Conservation (phyloP, 2,113 vertebrate genomes). For the Chlorocebus sabaeus region DNA sequence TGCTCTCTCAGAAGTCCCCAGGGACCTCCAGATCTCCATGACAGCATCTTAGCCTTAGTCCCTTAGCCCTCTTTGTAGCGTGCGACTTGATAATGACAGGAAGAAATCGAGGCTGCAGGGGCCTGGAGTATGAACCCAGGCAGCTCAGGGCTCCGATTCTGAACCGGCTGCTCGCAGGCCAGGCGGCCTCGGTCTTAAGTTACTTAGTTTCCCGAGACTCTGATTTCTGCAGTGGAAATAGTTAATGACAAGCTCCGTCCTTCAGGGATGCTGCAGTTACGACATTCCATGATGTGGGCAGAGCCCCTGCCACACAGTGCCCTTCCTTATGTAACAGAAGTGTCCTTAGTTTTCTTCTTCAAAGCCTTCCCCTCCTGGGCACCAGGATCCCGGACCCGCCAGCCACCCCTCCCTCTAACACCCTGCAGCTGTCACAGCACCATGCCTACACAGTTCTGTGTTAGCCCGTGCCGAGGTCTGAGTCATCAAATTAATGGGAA, state of each 20-base stretch:
- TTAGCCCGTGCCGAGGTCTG: accelerated
- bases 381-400: too few relatives aligned
- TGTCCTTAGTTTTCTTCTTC: background rate
- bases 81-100: background rate
- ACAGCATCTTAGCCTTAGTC: background rate
- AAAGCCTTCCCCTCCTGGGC: background rate
- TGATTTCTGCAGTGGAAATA: background rate
- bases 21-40: background rate
- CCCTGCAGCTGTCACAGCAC: accelerated
- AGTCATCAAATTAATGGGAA: accelerated
- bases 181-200: background rate
- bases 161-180: accelerated
- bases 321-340: accelerated
- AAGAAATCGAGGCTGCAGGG: accelerated
- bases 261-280: accelerated
- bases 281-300: background rate
- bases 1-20: background rate
- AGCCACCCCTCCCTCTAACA: accelerated
- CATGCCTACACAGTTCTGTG: background rate
- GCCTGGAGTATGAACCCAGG: background rate
- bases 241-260: too few relatives aligned
- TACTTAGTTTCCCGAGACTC: background rate
- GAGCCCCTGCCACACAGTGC: background rate
- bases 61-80: background rate
- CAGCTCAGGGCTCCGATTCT: accelerated